Evolutionary conservation across 2,797 vertebrate species (phyloP).

Genomic region (Schizopygopsis pylzovi): DNA sequence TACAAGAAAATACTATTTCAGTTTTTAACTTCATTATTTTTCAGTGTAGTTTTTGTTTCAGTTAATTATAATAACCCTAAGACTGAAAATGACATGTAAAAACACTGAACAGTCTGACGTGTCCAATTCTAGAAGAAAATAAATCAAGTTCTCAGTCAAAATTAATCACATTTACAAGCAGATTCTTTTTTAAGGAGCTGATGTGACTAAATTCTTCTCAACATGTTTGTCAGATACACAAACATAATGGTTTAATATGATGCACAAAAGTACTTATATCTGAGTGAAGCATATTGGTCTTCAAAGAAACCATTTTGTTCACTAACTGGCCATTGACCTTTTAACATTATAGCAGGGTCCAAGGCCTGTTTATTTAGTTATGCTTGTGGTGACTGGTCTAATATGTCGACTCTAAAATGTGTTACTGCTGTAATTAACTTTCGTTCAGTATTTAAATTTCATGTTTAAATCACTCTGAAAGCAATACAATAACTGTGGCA

Average conservation of each 20-base stretch:
- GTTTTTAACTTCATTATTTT: no score
- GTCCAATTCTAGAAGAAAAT: not conserved
- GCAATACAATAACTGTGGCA: conserved; percentile 1
- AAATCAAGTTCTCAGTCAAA: not conserved
- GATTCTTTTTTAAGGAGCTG: not conserved
- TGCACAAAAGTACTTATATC: not conserved
- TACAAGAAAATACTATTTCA: not conserved
- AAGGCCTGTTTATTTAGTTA: not conserved
- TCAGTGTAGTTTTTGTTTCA: not conserved
- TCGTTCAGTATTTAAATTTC: not conserved
- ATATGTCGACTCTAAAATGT: not conserved
- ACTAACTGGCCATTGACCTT: conserved; percentile 23
- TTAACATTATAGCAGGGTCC: not conserved
- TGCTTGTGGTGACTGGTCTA: not conserved
- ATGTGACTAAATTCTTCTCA: not conserved
- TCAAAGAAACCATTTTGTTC: conserved; percentile 7
- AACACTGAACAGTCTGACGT: not conserved
- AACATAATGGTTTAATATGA: not conserved
- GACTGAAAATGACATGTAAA: not conserved
- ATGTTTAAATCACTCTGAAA: conserved; percentile 5
- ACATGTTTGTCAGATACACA: not conserved
- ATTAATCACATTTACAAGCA: not conserved
- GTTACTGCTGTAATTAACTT: conserved; percentile 4
- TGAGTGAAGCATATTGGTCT: not conserved
- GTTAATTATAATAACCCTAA: not conserved